Conservation (phyloP, 2,888 invertebrate species). For the Euzophera pinguis region DNA sequence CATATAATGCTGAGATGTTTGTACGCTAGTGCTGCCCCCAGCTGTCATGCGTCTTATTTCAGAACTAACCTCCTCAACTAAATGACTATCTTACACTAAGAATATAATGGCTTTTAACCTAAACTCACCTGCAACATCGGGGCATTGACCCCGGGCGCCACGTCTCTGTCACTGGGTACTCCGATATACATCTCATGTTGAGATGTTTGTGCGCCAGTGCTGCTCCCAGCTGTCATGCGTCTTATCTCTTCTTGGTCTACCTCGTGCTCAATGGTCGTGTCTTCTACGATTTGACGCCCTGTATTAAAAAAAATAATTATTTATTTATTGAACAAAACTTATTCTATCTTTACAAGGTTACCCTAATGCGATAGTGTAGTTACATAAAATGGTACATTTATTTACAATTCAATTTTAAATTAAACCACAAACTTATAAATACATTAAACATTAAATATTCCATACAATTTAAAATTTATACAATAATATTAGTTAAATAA, state of each 20-base stretch:
- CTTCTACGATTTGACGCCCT: constrained; percentile 71
- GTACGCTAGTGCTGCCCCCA: constrained; percentile 17
- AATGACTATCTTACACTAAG: no score
- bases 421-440: no score
- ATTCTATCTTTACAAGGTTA: no score
- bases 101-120: no score
- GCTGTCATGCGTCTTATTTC: constrained; percentile 50
- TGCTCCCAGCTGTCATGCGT: constrained; percentile 38
- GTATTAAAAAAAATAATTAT: constrained; percentile 15
- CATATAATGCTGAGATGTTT: constrained; percentile 26
- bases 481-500: no score
- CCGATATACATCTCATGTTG: constrained; percentile 29
- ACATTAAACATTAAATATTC: no score
- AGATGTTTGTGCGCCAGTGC: constrained; percentile 17
- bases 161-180: constrained; percentile 46
- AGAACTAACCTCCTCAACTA: no score
- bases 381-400: no score
- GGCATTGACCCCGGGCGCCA: constrained; percentile 65
- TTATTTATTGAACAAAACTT: no score
- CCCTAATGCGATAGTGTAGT: no score
- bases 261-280: constrained; percentile 56
- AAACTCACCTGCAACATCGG: constrained; percentile 16
- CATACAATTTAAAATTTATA: no score
- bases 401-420: no score
- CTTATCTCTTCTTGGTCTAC: constrained; percentile 58